Conservation (phyloP, 2,888 invertebrate species). For the Brachylomia viminalis region DNA sequence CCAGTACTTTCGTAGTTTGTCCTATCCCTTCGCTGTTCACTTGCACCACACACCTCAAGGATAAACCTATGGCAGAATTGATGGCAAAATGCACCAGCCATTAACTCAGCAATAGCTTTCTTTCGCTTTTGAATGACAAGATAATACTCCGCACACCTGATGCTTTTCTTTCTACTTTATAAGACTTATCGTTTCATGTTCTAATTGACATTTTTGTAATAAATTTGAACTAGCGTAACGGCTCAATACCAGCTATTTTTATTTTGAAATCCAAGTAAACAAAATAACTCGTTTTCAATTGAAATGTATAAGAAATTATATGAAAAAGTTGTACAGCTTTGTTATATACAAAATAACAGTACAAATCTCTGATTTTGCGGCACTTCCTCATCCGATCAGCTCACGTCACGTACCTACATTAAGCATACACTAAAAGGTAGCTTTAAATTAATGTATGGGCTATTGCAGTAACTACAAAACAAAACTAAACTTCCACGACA, state of each 20-base stretch:
- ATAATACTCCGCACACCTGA: slow-evolving; percentile 49
- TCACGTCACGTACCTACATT: not conserved
- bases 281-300: not conserved
- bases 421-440: not conserved
- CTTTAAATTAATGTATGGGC: too few species aligned
- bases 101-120: slow-evolving; percentile 56
- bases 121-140: slow-evolving; percentile 51
- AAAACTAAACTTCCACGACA: not conserved
- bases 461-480: not conserved
- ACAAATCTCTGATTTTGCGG: not conserved
- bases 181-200: slow-evolving; percentile 23
- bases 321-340: not conserved
- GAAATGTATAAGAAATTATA: not conserved
- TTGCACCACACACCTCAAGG: slow-evolving; percentile 49
- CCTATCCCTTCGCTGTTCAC: not conserved
- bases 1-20: not conserved
- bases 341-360: not conserved
- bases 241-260: not conserved
- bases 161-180: slow-evolving; percentile 22
- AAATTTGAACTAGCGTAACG: not conserved
- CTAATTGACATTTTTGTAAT: slow-evolving; percentile 3
- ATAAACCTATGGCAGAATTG: slow-evolving; percentile 68
- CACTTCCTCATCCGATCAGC: not conserved
- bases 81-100: slow-evolving; percentile 67
- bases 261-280: not conserved